Evolutionary conservation across 1,140 invertebrate genomes (phyloP), one percentile per base, ranked within the genome.

Genomic region (Eurosta solidaginis): DNA sequence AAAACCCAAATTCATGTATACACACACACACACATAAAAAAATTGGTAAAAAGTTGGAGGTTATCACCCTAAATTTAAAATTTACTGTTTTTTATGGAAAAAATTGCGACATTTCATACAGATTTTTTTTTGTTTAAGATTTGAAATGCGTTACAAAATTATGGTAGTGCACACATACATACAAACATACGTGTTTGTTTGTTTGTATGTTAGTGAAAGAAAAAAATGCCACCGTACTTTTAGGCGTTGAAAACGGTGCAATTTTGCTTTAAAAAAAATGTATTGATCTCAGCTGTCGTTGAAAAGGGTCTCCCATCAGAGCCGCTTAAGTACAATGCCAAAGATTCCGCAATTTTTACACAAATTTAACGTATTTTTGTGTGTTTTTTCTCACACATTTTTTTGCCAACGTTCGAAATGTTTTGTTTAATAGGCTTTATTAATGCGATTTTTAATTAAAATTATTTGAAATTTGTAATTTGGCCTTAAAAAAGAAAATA

Each of bases 21-120:
- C 12, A 54, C 50, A 27, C n/a, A 54, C 50, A 20, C n/a, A 5
- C 25, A 27, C 22, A 54, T 25, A 54, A 27, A 44, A 44, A 44
- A 44, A 44, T 54, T 54, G 6, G 59, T 68, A 68, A 68, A 68
- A 68, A 68, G 40, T 42, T 29, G 40, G 59, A 4, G 27, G 12
- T 14, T 20, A 14, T 9, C 2, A 68, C 59, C 59, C 59, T 40
- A 40, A 29, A 22, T 33, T 68, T 68, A 40, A 68, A 68, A 68
- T 68, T 68, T 68, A 59, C 54, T n/a, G 59, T 68, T 68, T 68
- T 49, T 68, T 33, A 40, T 20, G 20, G 59, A 20, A 68, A 40
- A 68, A 68, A 6, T 68, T 68, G 59, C 36, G 59, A 68, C 59
- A 68, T 68, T 40, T 68, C n/a, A 40, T 40, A 27, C 27, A 40